Conservation (phyloP, 2,888 invertebrate species). For the Siphlonurus alternatus region DNA sequence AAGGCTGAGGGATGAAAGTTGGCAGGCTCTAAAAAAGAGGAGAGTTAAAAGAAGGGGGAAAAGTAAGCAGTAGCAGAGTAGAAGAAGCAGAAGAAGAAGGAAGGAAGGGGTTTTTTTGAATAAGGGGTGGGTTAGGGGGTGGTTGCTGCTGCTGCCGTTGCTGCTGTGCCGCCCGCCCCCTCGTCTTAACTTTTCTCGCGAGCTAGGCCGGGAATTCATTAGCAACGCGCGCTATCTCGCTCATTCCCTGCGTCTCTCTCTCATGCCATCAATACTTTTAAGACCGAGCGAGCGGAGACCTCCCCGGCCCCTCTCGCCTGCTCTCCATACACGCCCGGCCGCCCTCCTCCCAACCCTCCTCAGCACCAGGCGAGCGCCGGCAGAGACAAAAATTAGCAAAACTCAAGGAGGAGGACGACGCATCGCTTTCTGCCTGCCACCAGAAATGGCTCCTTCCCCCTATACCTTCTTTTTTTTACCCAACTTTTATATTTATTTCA, state of each 20-base stretch:
- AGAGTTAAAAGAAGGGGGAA: not conserved
- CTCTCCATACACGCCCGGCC: not conserved
- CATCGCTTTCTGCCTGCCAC: not conserved
- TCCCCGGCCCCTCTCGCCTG: not conserved
- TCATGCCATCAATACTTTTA: constrained; percentile 2
- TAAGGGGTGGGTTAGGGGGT: not conserved
- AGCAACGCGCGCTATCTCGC: constrained; percentile 2
- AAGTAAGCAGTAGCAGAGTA: not conserved
- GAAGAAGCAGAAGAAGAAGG: not conserved
- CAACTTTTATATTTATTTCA: not conserved
- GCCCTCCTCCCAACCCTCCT: not conserved
- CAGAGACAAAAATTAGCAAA: not conserved
- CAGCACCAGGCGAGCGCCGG: not conserved
- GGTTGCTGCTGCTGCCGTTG: not conserved
- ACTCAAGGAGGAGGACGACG: not conserved
- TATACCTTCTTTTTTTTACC: not conserved
- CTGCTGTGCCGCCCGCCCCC: not conserved
- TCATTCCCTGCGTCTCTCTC: not conserved
- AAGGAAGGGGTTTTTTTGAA: not conserved
- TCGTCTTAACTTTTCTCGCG: constrained; percentile 3
- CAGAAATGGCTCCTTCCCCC: not conserved
- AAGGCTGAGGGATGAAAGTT: not conserved
- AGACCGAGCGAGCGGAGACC: not conserved
- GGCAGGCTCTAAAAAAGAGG: not conserved
- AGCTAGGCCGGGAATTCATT: constrained; percentile 2